A percentile compares a stretch with the other conserved stretches of the same genome.
These are phyloP conservation scores for Colletes latitarsis DNA, from an alignment of 1,140 invertebrate species.

Conservation along the genomic window DNA sequence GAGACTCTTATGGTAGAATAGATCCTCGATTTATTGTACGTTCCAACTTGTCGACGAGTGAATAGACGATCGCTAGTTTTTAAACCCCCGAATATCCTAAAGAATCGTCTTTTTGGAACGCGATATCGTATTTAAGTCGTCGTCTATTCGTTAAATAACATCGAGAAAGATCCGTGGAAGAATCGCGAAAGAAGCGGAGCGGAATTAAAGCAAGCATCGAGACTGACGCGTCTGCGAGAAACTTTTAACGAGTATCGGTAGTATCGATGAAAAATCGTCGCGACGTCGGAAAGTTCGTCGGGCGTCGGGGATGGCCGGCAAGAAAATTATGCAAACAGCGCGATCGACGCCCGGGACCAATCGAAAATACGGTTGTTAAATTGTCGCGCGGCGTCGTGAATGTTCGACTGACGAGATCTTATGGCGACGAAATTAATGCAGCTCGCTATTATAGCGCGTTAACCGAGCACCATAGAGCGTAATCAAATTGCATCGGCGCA, in stretches of 20 bases:
- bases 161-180: too few relatives aligned
- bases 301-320: too few relatives aligned
- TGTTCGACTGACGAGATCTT: background rate
- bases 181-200: background rate
- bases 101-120: too few relatives aligned
- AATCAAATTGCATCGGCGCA: conserved; percentile 51
- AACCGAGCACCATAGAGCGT: conserved; percentile 25
- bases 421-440: conserved; percentile 14
- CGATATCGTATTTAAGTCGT: too few relatives aligned
- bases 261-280: conserved; percentile 13
- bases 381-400: background rate
- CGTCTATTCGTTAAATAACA: too few relatives aligned
- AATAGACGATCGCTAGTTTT: too few relatives aligned
- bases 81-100: too few relatives aligned
- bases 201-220: conserved; percentile 17
- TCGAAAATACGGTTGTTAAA: background rate
- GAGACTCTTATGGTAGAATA: too few relatives aligned
- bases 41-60: too few relatives aligned
- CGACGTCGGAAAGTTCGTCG: background rate
- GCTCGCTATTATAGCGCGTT: conserved; percentile 39
- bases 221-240: background rate
- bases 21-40: too few relatives aligned
- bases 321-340: conserved; percentile 26
- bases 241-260: conserved; percentile 34
- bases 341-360: background rate